Conservation (phyloP, 1,140 invertebrate genomes). For the Drosophila obscura region DNA sequence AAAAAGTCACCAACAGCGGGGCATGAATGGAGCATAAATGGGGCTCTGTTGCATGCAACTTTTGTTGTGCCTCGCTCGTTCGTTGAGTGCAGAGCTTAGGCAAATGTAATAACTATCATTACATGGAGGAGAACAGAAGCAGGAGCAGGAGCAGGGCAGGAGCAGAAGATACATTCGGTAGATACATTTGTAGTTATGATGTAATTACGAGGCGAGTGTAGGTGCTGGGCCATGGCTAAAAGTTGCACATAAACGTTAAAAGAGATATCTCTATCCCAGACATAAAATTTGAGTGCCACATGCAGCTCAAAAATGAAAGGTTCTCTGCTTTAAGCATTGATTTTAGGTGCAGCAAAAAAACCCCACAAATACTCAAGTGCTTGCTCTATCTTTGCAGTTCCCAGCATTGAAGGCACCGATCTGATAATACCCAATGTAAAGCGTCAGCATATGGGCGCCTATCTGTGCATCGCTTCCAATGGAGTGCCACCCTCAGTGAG, state of each 20-base stretch:
- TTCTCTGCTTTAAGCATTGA: not conserved
- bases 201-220: constrained; percentile 33
- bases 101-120: constrained; percentile 58
- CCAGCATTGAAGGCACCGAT: constrained; percentile 89
- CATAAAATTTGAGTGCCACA: too few relatives aligned
- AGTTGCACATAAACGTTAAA: too few relatives aligned
- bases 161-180: constrained; percentile 33
- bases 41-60: constrained; percentile 48
- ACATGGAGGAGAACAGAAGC: constrained; percentile 27
- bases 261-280: too few relatives aligned
- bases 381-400: constrained; percentile 85
- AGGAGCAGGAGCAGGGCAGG: too few relatives aligned
- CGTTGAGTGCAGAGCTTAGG: constrained; percentile 49
- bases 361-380: not conserved
- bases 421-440: constrained; percentile 92
- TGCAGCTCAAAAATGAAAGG: too few relatives aligned
- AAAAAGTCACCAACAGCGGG: constrained; percentile 51
- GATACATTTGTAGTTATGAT: constrained; percentile 46
- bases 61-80: constrained; percentile 25
- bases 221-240: too few relatives aligned
- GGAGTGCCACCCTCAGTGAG: constrained; percentile 94
- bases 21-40: constrained; percentile 24
- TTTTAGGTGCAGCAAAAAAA: not conserved
- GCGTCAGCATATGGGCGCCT: constrained; percentile 94
- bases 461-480: constrained; percentile 94